Base-by-base conservation (phyloP, 2,113 vertebrate genomes). In the Thamnophis sirtalis region DNA sequence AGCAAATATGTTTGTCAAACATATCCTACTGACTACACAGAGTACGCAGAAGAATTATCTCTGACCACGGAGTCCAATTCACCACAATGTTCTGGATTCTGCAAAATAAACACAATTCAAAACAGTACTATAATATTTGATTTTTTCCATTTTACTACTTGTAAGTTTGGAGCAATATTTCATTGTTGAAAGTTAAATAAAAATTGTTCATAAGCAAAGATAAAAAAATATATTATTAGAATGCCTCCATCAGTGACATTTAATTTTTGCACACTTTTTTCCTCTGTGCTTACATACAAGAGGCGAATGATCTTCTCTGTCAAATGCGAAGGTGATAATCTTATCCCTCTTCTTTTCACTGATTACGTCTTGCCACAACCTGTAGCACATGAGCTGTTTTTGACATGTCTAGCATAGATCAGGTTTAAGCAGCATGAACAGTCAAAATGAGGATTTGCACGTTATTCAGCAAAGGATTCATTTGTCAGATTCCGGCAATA, bases 271-370 rank as follows among this genome's bases (percentile, higher is more conserved):
- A 89, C 90, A 89, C 91, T 91, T 86, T 94, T 21, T n/a, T 0
- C 43, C 43, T 43, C 5, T 53, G 91, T 93, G 9, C 13, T 49
- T 19, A 93, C 93, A 95, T 85, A 94, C 90, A 96, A 95, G 91
- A 92, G 96, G 54, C 48, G 48, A 4, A 2, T 92, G 94, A 92
- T 93, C 55, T 96, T 95, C 93, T 95, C 94, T 96, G 91, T 94
- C 94, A 91, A 89, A 93, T 92, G 19, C 43, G 68, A 5, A 93
- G 92, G 95, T 95, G 91, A 85, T 93, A 92, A 94, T 73, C 88
- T 92, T 96, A 92, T 92, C 90, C 58, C 33, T 93, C 93, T 87
- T 49, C 58, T 92, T 93, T 90, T 96, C 95, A 96, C 92, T 94
- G 73, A 90, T 51, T 50, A 88, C 2, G 50, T 84, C 87, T 24